Conservation (phyloP, 2,888 invertebrate genomes). For the Drosophila bunnanda region DNA sequence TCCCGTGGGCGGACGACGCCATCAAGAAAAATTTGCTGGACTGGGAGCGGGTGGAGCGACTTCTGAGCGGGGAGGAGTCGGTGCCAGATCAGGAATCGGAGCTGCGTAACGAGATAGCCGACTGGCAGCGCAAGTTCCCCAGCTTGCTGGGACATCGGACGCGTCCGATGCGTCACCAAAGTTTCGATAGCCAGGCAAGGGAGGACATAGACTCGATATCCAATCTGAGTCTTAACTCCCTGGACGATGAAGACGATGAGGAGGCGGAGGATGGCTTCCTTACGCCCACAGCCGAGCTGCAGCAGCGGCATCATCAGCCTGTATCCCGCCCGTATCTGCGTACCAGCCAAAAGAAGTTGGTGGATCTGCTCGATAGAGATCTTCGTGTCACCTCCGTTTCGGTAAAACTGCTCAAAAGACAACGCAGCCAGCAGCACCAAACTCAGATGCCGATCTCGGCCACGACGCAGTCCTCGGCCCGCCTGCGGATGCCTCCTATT, state of each 20-base stretch:
- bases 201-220: conserved; percentile 76
- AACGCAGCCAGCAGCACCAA: conserved; percentile 46
- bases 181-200: conserved; percentile 55
- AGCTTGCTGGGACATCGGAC: conserved; percentile 60
- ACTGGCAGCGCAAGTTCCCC: conserved; percentile 84
- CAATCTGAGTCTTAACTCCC: conserved; percentile 77
- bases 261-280: conserved; percentile 68
- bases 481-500: conserved; percentile 83
- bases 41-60: conserved; percentile 84
- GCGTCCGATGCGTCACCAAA: conserved; percentile 55
- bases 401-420: conserved; percentile 69
- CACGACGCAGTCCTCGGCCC: conserved; percentile 70
- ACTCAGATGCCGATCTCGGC: conserved; percentile 40
- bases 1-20: conserved; percentile 85
- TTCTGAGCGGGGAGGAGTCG: conserved; percentile 80
- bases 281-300: conserved; percentile 62
- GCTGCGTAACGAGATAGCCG: conserved; percentile 81
- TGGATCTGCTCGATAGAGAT: conserved; percentile 67
- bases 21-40: conserved; percentile 84
- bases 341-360: conserved; percentile 54
- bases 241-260: conserved; percentile 67
- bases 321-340: conserved; percentile 44
- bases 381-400: conserved; percentile 76
- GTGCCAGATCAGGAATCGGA: conserved; percentile 76
- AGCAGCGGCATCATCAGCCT: conserved; percentile 28